Evolutionary conservation across 30 jellyfish, hydroid and myxozoan genomes (phyloP), one percentile per base, ranked within the genome.

Genomic region (Turritopsis rubra): DNA sequence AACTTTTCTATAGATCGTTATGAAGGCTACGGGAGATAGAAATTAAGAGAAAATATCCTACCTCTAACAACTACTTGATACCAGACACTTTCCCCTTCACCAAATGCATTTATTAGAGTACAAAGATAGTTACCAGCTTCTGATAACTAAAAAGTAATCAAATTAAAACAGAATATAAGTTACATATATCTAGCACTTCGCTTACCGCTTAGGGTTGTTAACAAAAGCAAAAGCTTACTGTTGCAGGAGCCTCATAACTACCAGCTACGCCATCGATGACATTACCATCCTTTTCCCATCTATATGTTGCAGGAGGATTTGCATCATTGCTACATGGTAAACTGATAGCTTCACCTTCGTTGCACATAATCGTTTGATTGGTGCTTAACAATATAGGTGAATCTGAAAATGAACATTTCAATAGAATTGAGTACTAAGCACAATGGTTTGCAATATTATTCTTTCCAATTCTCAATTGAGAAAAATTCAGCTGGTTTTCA

Each of bases 151-250:
- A 27, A 68, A 41, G 60, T n/a, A n/a, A n/a, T n/a, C n/a, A n/a
- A n/a, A n/a, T n/a, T n/a, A n/a, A n/a, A n/a, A n/a, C n/a, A n/a
- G n/a, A n/a, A n/a, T n/a, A n/a, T n/a, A n/a, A n/a, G n/a, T n/a
- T n/a, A n/a, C n/a, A n/a, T n/a, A n/a, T n/a, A n/a, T n/a, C n/a
- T n/a, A n/a, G n/a, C n/a, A n/a, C n/a, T n/a, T n/a, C n/a, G n/a
- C n/a, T n/a, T n/a, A n/a, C n/a, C n/a, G n/a, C n/a, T n/a, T n/a
- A n/a, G n/a, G n/a, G n/a, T n/a, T n/a, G n/a, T n/a, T n/a, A n/a
- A n/a, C n/a, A n/a, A n/a, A n/a, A 41, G 5, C 60, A 41, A 41
- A 41, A n/a, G 76, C 82, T 74, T 74, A 74, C 82, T 72, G 13
- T 72, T 0, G 82, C 65, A 30, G 82, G 13, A 22, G 54, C 41